Conservation (phyloP, 2,113 vertebrate genomes). For the Solenodon paradoxus region DNA sequence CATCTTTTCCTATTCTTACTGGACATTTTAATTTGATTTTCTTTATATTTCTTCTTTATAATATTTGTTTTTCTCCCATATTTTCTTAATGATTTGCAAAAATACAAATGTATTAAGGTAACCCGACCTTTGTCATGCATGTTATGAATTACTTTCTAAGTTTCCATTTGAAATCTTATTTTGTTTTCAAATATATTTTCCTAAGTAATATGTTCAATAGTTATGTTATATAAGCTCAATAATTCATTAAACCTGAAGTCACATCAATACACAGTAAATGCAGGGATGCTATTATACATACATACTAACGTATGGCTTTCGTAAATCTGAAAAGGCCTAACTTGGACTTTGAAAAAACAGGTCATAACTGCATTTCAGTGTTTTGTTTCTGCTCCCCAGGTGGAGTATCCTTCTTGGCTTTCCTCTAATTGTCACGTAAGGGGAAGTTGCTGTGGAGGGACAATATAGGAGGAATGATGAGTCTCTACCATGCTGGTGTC, state of each 20-base stretch:
- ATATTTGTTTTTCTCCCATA: background rate
- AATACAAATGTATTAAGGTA: background rate
- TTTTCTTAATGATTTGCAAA: background rate
- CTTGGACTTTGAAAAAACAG: background rate
- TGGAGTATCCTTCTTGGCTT: background rate
- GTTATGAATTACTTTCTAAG: background rate
- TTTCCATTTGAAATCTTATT: background rate
- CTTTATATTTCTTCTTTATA: background rate
- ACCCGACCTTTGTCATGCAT: background rate
- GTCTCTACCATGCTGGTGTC: fast-evolving
- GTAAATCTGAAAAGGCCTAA: too few relatives aligned
- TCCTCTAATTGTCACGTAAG: background rate
- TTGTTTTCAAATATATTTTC: slow-evolving; percentile 24
- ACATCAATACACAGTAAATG: too few relatives aligned
- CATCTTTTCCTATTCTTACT: background rate
- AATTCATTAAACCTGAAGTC: too few relatives aligned
- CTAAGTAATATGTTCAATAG: background rate
- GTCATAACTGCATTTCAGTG: background rate
- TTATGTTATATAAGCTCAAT: background rate
- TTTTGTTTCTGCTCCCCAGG: background rate
- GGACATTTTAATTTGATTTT: background rate
- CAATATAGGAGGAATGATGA: background rate
- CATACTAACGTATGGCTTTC: background rate
- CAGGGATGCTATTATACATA: too few relatives aligned
- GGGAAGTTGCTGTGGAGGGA: background rate